Base-by-base conservation (phyloP, 2,797 vertebrate genomes). In the Characodon lateralis region DNA sequence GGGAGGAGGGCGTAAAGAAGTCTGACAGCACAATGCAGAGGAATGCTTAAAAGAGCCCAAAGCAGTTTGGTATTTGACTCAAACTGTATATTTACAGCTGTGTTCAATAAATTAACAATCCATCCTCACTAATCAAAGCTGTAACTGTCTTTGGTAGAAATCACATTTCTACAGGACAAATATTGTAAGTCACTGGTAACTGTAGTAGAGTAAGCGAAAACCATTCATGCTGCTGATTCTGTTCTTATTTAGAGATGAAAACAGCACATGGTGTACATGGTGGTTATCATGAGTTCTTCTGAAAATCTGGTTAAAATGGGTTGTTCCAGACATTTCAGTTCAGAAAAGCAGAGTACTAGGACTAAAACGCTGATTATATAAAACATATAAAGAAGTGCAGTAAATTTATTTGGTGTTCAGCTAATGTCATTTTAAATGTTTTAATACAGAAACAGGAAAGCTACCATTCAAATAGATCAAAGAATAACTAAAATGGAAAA, bases 11-110 rank as follows among this genome's bases (percentile, higher is more conserved):
- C 2, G 24, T 56, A 26, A 51, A 72, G 55, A 82, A 77, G 53
- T 31, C 22, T 74, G 35, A 3, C 55, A 84, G 71, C 56, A 74
- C 26, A 76, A 13, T 53, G 66, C 31, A 9, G 61, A 69, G 53
- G 51, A 79, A 66, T 68, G 28, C 61, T 43, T 56, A 55, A 9
- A 70, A 41, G 26, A 77, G 74, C 22, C 71, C 43, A 28, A 46
- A 77, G 55, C 78, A 41, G 39, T 48, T 5, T 56, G 61, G 46
- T 39, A 50, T 50, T 58, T 66, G 16, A 22, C 55, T 77, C 31
- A 59, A 65, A 48, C 26, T n/a, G 6, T 48, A 24, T 16, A 48
- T 48, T 48, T 28, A 70, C 13, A 16, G 24, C 41, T 3, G n/a
- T 3, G 66, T 48, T 48, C 43, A 70, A 48, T 48, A 26, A 8